Evolutionary conservation across 2,797 vertebrate species (phyloP).

Genomic region (Schizopygopsis pylzovi): DNA sequence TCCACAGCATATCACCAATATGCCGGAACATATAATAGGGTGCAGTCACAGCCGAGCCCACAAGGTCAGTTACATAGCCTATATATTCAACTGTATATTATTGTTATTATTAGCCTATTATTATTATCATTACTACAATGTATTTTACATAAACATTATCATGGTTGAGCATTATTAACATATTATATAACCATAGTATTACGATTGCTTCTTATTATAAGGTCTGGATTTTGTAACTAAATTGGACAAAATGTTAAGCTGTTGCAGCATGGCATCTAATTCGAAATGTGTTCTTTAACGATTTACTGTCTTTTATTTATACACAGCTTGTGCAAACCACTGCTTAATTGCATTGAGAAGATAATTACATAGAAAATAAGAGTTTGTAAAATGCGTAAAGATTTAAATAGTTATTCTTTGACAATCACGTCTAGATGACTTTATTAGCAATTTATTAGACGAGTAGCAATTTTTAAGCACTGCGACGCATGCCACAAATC

Average conservation of each 20-base stretch:
- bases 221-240: background rate
- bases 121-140: conserved; percentile 5
- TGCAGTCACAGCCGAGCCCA: conserved; percentile 87
- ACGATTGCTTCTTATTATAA: background rate
- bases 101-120: background rate
- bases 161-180: conserved; percentile 19
- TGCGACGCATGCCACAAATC: too few relatives aligned
- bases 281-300: background rate
- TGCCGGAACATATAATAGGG: conserved; percentile 91
- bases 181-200: background rate
- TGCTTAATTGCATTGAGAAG: background rate
- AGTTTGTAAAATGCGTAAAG: background rate
- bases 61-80: conserved; percentile 81
- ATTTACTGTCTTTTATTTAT: background rate
- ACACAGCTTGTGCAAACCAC: background rate
- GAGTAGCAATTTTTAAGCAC: too few relatives aligned
- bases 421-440: background rate
- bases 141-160: background rate
- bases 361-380: background rate
- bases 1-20: conserved; percentile 95
- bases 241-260: background rate
- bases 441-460: background rate
- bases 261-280: background rate
- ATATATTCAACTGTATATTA: background rate
- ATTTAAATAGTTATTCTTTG: background rate